Conservation (phyloP, 2,888 invertebrate species). For the Quadriops clusia region DNA sequence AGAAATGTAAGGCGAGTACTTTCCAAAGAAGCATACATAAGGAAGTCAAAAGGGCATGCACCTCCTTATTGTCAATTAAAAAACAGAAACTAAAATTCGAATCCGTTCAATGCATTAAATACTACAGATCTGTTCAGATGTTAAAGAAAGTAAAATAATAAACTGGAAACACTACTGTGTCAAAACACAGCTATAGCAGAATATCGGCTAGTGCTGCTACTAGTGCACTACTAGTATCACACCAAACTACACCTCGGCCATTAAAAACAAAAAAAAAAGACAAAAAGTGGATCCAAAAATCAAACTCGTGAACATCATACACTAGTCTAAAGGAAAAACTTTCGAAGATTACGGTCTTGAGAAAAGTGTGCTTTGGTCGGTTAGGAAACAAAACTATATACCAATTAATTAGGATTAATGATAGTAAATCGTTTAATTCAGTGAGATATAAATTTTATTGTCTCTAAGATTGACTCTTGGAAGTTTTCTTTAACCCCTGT, state of each 20-base stretch:
- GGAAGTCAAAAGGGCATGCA: constrained; percentile 12
- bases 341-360: not conserved
- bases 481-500: too few relatives aligned
- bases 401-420: too few relatives aligned
- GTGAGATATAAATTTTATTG: too few relatives aligned
- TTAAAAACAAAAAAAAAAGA: not conserved
- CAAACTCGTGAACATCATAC: not conserved
- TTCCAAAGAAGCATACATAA: constrained; percentile 24
- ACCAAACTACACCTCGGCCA: constrained; percentile 34
- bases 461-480: too few relatives aligned
- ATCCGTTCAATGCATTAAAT: not conserved
- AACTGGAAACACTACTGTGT: not conserved
- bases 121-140: not conserved
- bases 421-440: too few relatives aligned
- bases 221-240: constrained; percentile 29
- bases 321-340: not conserved
- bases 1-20: not conserved
- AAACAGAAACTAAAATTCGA: not conserved
- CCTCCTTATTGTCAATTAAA: not conserved
- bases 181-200: constrained; percentile 4
- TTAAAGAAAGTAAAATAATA: not conserved
- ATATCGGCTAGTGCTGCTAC: constrained; percentile 2
- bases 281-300: constrained; percentile 1
- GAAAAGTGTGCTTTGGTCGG: not conserved
- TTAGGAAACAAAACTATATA: not conserved